Evolutionary conservation across 2,888 invertebrate species (phyloP), one percentile per base, ranked within the genome.

Genomic region (Petrophora chlorosata): DNA sequence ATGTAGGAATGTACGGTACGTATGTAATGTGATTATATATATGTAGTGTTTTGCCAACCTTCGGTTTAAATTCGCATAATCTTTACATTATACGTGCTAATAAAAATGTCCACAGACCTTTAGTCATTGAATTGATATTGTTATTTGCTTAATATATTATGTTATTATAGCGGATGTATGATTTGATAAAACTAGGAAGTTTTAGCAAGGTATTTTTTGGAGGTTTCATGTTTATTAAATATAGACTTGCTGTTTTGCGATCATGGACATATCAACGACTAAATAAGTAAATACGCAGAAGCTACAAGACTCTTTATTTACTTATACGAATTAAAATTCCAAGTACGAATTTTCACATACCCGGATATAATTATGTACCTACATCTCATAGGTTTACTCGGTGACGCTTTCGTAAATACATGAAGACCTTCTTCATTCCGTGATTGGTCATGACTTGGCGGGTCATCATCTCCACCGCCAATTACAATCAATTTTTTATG

Each of bases 161-260:
- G n/a, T n/a, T n/a, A n/a, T n/a, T n/a, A n/a, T n/a, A n/a, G 26
- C 38, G 38, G 38, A 38, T 38, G 22, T 9, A 14, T 8, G 38
- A 28, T 25, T n/a, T n/a, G 2, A 1, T 38, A 12, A n/a, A n/a
- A n/a, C n/a, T 17, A 38, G 38, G 38, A 38, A 26, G n/a, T 38
- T 4, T 10, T 12, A 10, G 15, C 17, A 28, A 26, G 9, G 8
- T 28, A 12, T 26, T 26, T 12, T 8, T n/a, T n/a, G 15, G 17
- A 16, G 38, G 26, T n/a, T 36, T 22, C 12, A 12, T 12, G 38
- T 12, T 28, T 10, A 25, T n/a, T 40, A n/a, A n/a, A n/a, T 15
- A 15, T 3, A 33, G 23, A n/a, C 16, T 15, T 30, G 5, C 13
- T 16, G 3, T 29, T 39, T 8, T 26, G 23, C 12, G 9, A 15